These are phyloP conservation scores for Zygothrica quintamaculata DNA, from an alignment of 2,888 invertebrate genomes.

Conservation along the genomic window DNA sequence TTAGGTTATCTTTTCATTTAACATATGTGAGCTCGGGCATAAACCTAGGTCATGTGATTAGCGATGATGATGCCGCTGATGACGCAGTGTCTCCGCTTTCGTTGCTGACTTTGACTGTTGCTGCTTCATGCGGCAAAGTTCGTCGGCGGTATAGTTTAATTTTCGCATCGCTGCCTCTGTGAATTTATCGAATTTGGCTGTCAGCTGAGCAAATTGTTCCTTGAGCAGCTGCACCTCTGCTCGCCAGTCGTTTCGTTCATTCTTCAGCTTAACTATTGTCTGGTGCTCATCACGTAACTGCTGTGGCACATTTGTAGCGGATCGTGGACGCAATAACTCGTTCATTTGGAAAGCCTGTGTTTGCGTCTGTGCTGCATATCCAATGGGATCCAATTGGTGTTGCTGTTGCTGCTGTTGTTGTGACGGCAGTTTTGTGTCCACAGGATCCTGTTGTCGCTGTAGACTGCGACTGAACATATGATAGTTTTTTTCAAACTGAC, in stretches of 20 bases:
- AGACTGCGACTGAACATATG: slow-evolving; percentile 81
- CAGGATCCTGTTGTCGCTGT: slow-evolving; percentile 63
- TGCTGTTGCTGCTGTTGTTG: slow-evolving; percentile 4
- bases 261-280: slow-evolving; percentile 66
- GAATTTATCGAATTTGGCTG: slow-evolving; percentile 79
- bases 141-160: slow-evolving; percentile 78
- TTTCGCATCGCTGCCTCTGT: slow-evolving; percentile 77
- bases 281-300: slow-evolving; percentile 68
- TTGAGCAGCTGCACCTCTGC: slow-evolving; percentile 75
- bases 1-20: slow-evolving; percentile 1
- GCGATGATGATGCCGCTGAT: slow-evolving; percentile 54
- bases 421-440: slow-evolving; percentile 4
- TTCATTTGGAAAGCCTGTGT: slow-evolving; percentile 58
- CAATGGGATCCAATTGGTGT: slow-evolving; percentile 7
- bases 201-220: slow-evolving; percentile 71
- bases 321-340: slow-evolving; percentile 80
- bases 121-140: slow-evolving; percentile 78
- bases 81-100: slow-evolving; percentile 45
- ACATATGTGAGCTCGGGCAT: neutral
- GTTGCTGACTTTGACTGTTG: slow-evolving; percentile 45
- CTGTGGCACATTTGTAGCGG: slow-evolving; percentile 82
- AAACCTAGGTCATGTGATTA: slow-evolving; percentile 12
- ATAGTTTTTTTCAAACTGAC: slow-evolving; percentile 84
- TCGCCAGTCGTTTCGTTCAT: slow-evolving; percentile 74
- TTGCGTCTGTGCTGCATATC: slow-evolving; percentile 2